phyloP scores from a whole-genome alignment of 64 coral and sea anemone species.

The Pocillopora verrucosa region DNA sequence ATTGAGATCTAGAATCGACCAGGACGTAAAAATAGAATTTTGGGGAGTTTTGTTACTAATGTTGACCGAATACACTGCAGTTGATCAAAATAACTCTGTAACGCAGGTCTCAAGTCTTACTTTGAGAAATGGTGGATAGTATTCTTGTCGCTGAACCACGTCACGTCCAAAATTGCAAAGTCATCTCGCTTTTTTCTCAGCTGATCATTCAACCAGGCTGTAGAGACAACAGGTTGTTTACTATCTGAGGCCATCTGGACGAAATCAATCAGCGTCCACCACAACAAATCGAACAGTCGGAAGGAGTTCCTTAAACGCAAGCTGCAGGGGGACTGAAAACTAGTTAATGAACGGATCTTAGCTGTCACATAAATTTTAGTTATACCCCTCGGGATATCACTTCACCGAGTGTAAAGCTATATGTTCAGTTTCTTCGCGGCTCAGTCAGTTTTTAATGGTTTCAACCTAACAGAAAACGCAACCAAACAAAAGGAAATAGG shows the following conservation, averaged over 20 bases:
- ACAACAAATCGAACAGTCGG: not conserved
- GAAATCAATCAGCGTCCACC: not conserved
- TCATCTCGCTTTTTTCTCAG: not conserved
- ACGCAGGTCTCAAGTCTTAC: not conserved
- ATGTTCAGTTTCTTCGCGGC: too few relatives aligned
- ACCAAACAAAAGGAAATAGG: too few relatives aligned
- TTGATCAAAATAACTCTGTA: not conserved
- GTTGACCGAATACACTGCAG: too few relatives aligned
- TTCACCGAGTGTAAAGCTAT: too few relatives aligned
- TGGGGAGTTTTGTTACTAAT: too few relatives aligned
- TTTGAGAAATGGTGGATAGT: slow-evolving; percentile 59
- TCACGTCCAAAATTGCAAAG: slow-evolving; percentile 64
- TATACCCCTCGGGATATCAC: too few relatives aligned
- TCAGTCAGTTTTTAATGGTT: too few relatives aligned
- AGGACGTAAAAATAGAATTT: too few relatives aligned
- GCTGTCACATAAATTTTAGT: too few relatives aligned
- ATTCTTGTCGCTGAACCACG: slow-evolving; percentile 76
- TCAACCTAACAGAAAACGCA: too few relatives aligned
- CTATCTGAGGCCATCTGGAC: not conserved
- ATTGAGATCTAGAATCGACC: too few relatives aligned
- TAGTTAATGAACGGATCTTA: not conserved
- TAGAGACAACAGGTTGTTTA: slow-evolving; percentile 50
- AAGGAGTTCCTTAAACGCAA: too few relatives aligned
- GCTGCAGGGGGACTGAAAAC: not conserved
- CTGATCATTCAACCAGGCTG: slow-evolving; percentile 52